These are phyloP conservation scores for Darevskia mixta DNA, from an alignment of 2,797 vertebrate species.

Conservation along the genomic window DNA sequence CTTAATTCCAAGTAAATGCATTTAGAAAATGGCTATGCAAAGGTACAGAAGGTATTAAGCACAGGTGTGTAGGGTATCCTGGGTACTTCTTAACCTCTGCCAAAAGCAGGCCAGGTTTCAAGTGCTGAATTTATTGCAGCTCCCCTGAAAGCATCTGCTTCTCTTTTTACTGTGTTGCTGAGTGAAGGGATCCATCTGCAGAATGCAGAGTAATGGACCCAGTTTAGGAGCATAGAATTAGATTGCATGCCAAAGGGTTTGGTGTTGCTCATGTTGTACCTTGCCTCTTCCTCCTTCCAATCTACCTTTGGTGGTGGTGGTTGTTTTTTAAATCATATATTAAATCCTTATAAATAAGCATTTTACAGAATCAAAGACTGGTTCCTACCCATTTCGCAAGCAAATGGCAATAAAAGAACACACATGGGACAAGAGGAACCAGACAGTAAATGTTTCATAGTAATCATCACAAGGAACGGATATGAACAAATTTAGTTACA, in stretches of 20 bases:
- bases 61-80: not conserved
- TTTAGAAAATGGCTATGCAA: not conserved
- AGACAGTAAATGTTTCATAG: not conserved
- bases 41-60: not conserved
- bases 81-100: not conserved
- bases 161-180: not conserved
- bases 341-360: not conserved
- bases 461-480: not conserved
- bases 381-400: not conserved
- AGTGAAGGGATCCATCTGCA: not conserved
- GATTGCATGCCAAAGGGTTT: not conserved
- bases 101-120: not conserved
- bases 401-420: not conserved
- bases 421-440: not conserved
- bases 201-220: not conserved
- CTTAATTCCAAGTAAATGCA: not conserved
- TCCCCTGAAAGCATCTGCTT: not conserved
- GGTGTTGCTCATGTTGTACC: not conserved
- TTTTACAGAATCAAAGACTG: not conserved
- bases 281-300: not conserved
- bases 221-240: not conserved
- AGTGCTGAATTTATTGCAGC: not conserved
- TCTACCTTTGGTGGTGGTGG: not conserved
- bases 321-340: not conserved
- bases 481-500: not conserved